Evolutionary conservation across 2,888 invertebrate genomes (phyloP).

Genomic region (Pyralis farinalis): DNA sequence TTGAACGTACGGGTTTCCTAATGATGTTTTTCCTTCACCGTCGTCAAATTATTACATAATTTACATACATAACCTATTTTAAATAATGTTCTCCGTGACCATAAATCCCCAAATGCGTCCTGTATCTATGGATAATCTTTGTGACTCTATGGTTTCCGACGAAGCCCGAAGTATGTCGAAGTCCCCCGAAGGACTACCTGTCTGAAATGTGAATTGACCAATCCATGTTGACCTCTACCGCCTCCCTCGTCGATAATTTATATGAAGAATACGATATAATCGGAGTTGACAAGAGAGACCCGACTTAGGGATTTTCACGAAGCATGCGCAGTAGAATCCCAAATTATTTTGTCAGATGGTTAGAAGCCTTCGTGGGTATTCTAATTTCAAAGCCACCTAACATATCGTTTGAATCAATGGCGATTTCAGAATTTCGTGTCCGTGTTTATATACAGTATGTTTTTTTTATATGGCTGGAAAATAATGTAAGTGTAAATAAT

Average conservation of each 20-base stretch:
- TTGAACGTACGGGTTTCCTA: too few species aligned
- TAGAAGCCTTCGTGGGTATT: too few species aligned
- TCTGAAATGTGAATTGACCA: conserved; percentile 45
- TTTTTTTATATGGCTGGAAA: too few species aligned
- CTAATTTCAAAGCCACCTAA: too few species aligned
- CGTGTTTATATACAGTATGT: too few species aligned
- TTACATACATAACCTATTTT: too few species aligned
- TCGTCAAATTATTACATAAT: too few species aligned
- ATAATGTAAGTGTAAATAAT: too few species aligned
- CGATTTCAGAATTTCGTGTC: too few species aligned
- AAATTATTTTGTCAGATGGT: conserved; percentile 10
- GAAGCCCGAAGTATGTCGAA: conserved; percentile 14
- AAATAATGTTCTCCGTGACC: too few species aligned
- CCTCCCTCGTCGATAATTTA: conserved; percentile 23
- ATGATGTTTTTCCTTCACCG: too few species aligned
- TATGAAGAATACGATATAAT: conserved; percentile 27
- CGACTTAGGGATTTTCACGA: conserved; percentile 25
- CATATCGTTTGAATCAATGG: too few species aligned
- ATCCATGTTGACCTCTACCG: conserved; percentile 25
- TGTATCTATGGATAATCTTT: conserved; percentile 4
- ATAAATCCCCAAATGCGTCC: conserved; percentile 11
- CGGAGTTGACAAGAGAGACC: conserved; percentile 26
- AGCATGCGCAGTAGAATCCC: conserved; percentile 43
- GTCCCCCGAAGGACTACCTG: conserved; percentile 30
- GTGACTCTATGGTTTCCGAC: conserved; percentile 5